Conservation (phyloP, 2,797 vertebrate genomes). For the Varecia variegata region DNA sequence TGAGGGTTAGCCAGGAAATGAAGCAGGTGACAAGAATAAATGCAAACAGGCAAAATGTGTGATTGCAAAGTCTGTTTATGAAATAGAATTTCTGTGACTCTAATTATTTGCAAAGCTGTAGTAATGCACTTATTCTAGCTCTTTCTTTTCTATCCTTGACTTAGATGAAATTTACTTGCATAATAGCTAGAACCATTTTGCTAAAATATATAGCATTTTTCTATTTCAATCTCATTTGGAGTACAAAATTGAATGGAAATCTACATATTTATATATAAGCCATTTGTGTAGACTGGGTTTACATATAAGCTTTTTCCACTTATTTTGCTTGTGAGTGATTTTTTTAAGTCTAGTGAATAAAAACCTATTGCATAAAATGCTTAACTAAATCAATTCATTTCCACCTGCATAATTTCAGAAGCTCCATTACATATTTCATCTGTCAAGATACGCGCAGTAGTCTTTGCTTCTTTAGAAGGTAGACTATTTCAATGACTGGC, state of each 20-base stretch:
- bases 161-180: conserved; percentile 51
- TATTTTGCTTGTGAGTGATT: conserved; percentile 48
- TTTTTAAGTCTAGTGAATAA: conserved; percentile 57
- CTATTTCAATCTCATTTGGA: conserved; percentile 59
- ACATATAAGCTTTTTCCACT: conserved; percentile 59
- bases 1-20: conserved; percentile 47
- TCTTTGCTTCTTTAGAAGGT: conserved; percentile 34
- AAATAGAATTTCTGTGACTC: conserved; percentile 41
- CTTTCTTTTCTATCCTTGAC: conserved; percentile 38
- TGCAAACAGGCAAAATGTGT: background rate
- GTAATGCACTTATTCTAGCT: conserved; percentile 38
- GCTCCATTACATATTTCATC: conserved; percentile 50
- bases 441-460: background rate
- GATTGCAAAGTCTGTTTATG: conserved; percentile 40
- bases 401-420: conserved; percentile 64
- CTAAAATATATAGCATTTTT: conserved; percentile 61
- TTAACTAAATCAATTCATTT: conserved; percentile 75
- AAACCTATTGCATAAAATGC: conserved; percentile 59
- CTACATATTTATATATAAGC: conserved; percentile 60
- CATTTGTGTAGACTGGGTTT: conserved; percentile 62
- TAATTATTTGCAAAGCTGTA: conserved; percentile 61
- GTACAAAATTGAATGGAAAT: conserved; percentile 65
- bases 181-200: conserved; percentile 40
- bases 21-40: conserved; percentile 51
- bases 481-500: conserved; percentile 20